Conservation (phyloP, 2,888 invertebrate species). For the Torymus aiolomorphi region DNA sequence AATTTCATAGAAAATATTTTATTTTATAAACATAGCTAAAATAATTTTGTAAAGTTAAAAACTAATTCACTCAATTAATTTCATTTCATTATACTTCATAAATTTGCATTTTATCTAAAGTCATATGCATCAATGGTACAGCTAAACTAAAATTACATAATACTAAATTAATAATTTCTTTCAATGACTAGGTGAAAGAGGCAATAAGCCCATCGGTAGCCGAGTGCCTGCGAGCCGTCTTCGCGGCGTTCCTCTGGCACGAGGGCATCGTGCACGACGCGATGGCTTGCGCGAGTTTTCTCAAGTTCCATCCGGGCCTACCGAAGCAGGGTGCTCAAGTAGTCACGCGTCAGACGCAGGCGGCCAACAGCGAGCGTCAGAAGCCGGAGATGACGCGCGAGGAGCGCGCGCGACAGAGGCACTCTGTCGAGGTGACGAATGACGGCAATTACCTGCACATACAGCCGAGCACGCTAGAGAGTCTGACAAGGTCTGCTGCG, state of each 20-base stretch:
- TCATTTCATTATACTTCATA: too few species aligned
- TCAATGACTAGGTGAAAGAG: slow-evolving; percentile 78
- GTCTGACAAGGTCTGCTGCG: slow-evolving; percentile 85
- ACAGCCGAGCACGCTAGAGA: slow-evolving; percentile 86
- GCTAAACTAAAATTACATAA: too few species aligned
- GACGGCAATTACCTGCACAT: slow-evolving; percentile 86
- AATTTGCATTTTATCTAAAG: too few species aligned
- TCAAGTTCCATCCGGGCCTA: slow-evolving; percentile 93
- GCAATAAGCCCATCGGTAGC: slow-evolving; percentile 95
- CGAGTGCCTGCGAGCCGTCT: slow-evolving; percentile 94
- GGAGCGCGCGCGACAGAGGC: slow-evolving; percentile 85
- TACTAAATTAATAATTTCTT: background rate
- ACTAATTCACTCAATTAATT: too few species aligned
- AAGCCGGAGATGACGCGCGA: slow-evolving; percentile 78
- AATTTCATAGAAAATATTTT: too few species aligned
- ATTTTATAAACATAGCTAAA: too few species aligned
- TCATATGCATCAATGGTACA: too few species aligned
- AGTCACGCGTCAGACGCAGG: slow-evolving; percentile 80
- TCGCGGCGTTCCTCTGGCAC: slow-evolving; percentile 98
- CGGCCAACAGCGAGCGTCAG: slow-evolving; percentile 70
- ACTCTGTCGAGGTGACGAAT: slow-evolving; percentile 90
- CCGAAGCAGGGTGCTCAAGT: slow-evolving; percentile 88
- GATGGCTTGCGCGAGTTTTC: slow-evolving; percentile 97
- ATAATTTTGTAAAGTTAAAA: too few species aligned
- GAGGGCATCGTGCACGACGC: slow-evolving; percentile 98